Base-by-base conservation (phyloP, 2,113 vertebrate species). In the Leucosticte australis region DNA sequence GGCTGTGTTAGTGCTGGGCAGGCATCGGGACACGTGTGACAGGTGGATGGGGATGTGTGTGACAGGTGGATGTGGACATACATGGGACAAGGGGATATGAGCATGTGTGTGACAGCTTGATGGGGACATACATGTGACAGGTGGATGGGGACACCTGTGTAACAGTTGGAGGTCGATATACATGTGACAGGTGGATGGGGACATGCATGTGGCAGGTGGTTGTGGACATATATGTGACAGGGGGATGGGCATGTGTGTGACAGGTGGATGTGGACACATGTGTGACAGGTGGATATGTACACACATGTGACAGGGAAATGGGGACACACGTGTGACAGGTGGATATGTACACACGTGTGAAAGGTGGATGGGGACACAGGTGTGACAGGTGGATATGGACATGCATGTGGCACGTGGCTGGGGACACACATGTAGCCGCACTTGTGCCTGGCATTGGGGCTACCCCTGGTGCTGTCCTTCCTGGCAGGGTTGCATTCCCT, bases 401-500 rank as follows among this genome's bases (percentile, higher is more conserved):
- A 60, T n/a, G 24, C 9, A 4, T 10, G 3, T 26, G 31, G 9
- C 68, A 31, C 6, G 9, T 52, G 59, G 18, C 0, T 35, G 33
- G 31, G 50, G 41, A 67, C 77, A 67, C 50, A 6, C 16, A 0
- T 13, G n/a, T 57, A 42, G n/a, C 26, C 52, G 6, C 6, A 0
- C 1, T 0, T 2, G 9, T 59, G 23, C n/a, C 60, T 22, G 55
- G n/a, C 50, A 3, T 33, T 7, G 52, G 2, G 3, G 0, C 19
- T 18, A n/a, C 39, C 65, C 60, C 20, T 3, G 21, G 6, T 7
- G 31, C 5, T 37, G 60, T 13, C 55, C 4, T 0, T 23, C 24
- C 67, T 5, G 1, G 14, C 0, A 0, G 9, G n/a, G 4, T 8
- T 22, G 10, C 6, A 10, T 64, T n/a, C 35, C 26, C 50, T 56